Base-by-base conservation (phyloP, 2,888 invertebrate species). In the Pyrocoelia pectoralis region DNA sequence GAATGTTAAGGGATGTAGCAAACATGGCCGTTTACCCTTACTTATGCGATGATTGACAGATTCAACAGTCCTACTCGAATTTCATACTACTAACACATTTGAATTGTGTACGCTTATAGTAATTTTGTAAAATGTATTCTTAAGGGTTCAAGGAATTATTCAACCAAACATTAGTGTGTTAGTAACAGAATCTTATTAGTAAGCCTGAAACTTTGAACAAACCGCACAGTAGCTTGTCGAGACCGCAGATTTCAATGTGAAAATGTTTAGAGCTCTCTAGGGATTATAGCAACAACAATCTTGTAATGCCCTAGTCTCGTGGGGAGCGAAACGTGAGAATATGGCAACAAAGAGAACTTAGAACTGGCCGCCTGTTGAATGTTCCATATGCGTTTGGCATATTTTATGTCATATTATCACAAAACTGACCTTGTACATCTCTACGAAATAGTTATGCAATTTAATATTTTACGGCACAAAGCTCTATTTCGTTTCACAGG, bases 271-370 rank as follows among this genome's bases (percentile, higher is more conserved):
- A 75, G 75, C 75, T 77, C 78, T 70, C 75, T 48, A 33, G 78
- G 77, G 78, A 79, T 79, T 78, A 77, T 74, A 76, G 76, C 73
- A 74, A 77, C 77, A 78, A 77, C 77, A 79, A 79, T 79, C 77
- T 77, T 76, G 78, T 78, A 73, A 72, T 72, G 71, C 76, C 76
- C 68, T 70, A 66, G 70, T 73, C 75, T 75, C 76, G 70, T 71
- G 74, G 76, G 76, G 73, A 70, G 73, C 62, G 74, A 73, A 76
- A 76, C 76, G 76, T 77, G 76, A 76, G 77, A 77, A 77, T 77
- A 77, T 77, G 74, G 74, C 68, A 70, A 72, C 70, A 72, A 71
- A 73, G 73, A 73, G 73, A 74, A 72, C 68, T 69, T 70, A 68
- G 68, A 73, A 78, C 75, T 76, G 72, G 68, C 76, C 76, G 78